Percentiles rank a stretch among this genome's conserved stretches.
These are phyloP conservation scores for Chaetops frenatus DNA, from an alignment of 2,113 vertebrate species.

Conservation along the genomic window DNA sequence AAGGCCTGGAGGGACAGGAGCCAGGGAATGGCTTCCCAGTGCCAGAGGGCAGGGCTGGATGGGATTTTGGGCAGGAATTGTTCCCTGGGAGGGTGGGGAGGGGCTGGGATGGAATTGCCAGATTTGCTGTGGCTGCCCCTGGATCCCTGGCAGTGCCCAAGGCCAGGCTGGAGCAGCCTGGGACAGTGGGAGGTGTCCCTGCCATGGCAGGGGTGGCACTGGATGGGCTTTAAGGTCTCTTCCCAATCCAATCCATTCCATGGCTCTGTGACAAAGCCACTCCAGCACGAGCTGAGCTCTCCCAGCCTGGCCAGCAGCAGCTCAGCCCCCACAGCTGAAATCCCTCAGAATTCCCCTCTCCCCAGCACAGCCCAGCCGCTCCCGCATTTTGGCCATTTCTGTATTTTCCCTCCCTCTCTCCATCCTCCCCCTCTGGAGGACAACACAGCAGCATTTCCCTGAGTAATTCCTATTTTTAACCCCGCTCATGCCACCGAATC, in stretches of 20 bases:
- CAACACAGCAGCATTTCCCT: background rate
- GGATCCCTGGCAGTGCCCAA: background rate
- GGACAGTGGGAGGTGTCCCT: background rate
- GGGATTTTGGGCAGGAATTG: background rate
- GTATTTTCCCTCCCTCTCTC: background rate
- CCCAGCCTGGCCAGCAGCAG: background rate
- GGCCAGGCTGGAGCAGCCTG: background rate
- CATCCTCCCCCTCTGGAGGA: background rate
- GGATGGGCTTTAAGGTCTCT: fast-evolving
- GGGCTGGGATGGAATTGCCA: background rate
- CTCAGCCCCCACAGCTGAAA: background rate
- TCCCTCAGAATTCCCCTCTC: background rate
- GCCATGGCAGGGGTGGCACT: too few species aligned
- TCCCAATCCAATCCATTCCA: background rate
- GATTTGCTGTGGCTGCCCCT: background rate
- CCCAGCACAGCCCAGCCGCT: background rate
- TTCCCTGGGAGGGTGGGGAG: background rate
- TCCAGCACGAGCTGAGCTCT: background rate
- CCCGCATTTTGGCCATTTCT: background rate
- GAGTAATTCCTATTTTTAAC: background rate
- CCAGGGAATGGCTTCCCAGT: background rate
- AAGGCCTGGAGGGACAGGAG: too few species aligned
- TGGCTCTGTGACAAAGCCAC: background rate
- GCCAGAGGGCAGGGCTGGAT: background rate
- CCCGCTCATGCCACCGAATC: background rate